Evolutionary conservation across 2,888 invertebrate genomes (phyloP), one percentile per base, ranked within the genome.

Genomic region (Tolmerus cingulatus): DNA sequence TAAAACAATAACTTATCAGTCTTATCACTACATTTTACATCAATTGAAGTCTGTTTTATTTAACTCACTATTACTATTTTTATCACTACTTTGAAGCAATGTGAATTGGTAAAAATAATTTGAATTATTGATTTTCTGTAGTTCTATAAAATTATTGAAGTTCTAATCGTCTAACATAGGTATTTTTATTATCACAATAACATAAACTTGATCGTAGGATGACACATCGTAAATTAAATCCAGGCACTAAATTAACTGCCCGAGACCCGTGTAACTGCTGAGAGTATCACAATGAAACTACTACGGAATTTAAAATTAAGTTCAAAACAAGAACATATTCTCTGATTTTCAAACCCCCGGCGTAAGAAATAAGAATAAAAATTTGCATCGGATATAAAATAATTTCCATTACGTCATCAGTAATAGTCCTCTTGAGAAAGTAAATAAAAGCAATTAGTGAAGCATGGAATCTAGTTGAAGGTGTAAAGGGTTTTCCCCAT

Each of bases 361-460:
- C 66, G 27, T 12, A 66, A 12, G 27, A 27, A 66, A 27, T 12
- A 40, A 23, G 23, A 66, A 66, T 23, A 66, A 19, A 66, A 66
- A 66, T 78, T 78, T 78, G 46, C 40, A 40, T 78, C 12, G n/a
- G 40, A 78, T 78, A 40, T 78, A 23, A 77, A 78, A 78, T 43
- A 78, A 43, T 78, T 78, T 43, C 19, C 23, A 40, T 78, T 19
- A 19, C 78, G 43, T 78, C 78, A 43, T n/a, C 23, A 43, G 23
- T 34, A 78, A 78, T 19, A 40, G 27, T 66, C 23, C 16, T 23
- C 23, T 40, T 34, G 78, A 37, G 40, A 78, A 78, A 43, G 43
- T 78, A 43, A 43, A 43, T n/a, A 9, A 78, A 78, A 43, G 37
- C 78, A 78, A 78, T 78, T 78, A 78, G 2, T n/a, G 12, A 19